Evolutionary conservation across 2,797 vertebrate species (phyloP).

Genomic region (Cyclura pinguis): DNA sequence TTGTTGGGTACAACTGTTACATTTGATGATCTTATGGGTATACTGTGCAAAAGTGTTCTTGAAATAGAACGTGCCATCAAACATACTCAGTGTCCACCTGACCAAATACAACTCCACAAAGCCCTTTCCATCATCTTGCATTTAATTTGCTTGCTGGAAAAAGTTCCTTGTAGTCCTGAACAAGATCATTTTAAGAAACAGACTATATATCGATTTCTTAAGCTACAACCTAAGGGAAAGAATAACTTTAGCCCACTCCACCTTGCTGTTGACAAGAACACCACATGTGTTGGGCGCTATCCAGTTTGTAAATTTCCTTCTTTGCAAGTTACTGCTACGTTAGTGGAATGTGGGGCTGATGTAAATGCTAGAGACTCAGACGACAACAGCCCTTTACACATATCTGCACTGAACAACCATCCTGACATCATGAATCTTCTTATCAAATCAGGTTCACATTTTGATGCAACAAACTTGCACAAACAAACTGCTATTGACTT

Average conservation of each 20-base stretch:
- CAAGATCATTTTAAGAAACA: conserved; percentile 98
- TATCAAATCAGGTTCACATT: conserved; percentile 95
- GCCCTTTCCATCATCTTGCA: conserved; percentile 98
- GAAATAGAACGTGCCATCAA: conserved; percentile 96
- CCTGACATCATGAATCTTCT: conserved; percentile 99
- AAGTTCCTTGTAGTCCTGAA: conserved; percentile 92
- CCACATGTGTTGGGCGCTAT: conserved; percentile 97
- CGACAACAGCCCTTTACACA: conserved; percentile 95
- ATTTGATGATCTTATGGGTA: conserved; percentile 97
- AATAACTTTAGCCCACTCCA: conserved; percentile 97
- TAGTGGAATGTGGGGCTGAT: conserved; percentile 96
- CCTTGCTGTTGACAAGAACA: conserved; percentile 96
- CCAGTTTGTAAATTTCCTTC: conserved; percentile 99
- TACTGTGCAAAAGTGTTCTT: conserved; percentile 95
- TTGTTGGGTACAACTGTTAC: conserved; percentile 95
- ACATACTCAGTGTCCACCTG: conserved; percentile 86
- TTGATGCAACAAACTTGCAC: conserved; percentile 95
- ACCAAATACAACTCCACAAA: conserved; percentile 95
- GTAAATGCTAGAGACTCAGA: conserved; percentile 94
- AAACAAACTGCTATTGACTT: conserved; percentile 96
- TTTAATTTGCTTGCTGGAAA: conserved; percentile 97
- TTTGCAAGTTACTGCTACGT: conserved; percentile 92
- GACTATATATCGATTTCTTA: conserved; percentile 97
- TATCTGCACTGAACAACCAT: conserved; percentile 96
- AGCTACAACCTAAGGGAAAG: conserved; percentile 94